Evolutionary conservation across 2,113 vertebrate species (phyloP), one percentile per base, ranked within the genome.

Genomic region (Paedocypris sp.): DNA sequence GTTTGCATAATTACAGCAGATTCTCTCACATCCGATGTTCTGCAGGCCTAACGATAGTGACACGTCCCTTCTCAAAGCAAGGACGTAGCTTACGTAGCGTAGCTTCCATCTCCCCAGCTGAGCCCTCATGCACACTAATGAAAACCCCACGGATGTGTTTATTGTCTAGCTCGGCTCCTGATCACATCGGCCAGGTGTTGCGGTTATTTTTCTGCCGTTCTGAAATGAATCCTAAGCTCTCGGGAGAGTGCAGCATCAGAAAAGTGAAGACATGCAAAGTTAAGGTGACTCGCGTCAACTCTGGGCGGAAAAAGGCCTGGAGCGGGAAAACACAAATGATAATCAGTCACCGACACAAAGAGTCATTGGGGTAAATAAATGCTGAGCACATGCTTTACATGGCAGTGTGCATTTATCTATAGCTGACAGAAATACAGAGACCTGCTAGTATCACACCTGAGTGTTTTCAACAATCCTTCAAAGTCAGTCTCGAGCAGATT

Each of bases 151-250:
- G 5, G 48, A 68, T 10, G 9, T 29, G 36, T 51, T 68, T 62
- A 68, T 58, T 61, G 38, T 60, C 45, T 29, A 57, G 46, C 36
- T n/a, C 33, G 42, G 29, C 29, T 35, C 35, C 66, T 58, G 59
- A 68, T 62, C 29, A 19, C 51, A 19, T 8, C 38, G 22, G 23
- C 64, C n/a, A 58, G 53, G 60, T 59, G 60, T 25, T 68, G 52
- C 42, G 46, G 50, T 58, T 59, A 52, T 52, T 45, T 67, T 32
- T 19, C 6, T 54, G 50, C 49, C 26, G 13, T 60, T 47, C 13
- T 62, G 23, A 56, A 56, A 56, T 35, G 41, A 67, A 29, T 3
- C 18, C 43, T 28, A 57, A 22, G 23, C 49, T 32, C 43, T 39
- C 5, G 35, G 28, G 49, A 68, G 25, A 61, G 11, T 18, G 10